A percentile compares a stretch with the other conserved stretches of the same genome.
Evolutionary conservation across 2,888 invertebrate genomes (phyloP).

Genomic region (Meliscaeva auricollis): DNA sequence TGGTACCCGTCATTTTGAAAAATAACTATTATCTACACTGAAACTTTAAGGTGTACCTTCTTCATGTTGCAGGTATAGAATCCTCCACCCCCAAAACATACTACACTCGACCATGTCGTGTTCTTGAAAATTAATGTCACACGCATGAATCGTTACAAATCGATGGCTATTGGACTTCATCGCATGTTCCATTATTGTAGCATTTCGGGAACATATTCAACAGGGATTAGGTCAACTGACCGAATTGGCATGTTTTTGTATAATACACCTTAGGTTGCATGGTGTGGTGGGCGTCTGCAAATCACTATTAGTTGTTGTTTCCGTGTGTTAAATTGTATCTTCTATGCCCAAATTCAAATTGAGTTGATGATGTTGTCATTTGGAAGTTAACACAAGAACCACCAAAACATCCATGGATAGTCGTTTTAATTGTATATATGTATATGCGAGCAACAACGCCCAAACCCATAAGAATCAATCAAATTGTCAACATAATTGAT

Average conservation of each 20-base stretch:
- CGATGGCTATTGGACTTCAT: neutral
- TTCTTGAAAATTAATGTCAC: slow-evolving; percentile 62
- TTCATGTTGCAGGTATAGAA: too few species aligned
- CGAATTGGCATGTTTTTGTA: slow-evolving; percentile 52
- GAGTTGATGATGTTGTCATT: slow-evolving; percentile 32
- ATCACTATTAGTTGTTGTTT: slow-evolving; percentile 30
- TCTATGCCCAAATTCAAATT: neutral
- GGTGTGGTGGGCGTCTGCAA: neutral
- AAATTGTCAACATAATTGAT: slow-evolving; percentile 74
- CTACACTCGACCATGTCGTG: slow-evolving; percentile 3
- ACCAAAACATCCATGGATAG: neutral
- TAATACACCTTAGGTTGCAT: too few species aligned
- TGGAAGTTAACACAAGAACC: slow-evolving; percentile 10
- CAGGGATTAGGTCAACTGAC: slow-evolving; percentile 43
- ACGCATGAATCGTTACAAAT: slow-evolving; percentile 49
- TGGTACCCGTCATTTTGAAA: too few species aligned
- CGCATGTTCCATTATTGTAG: slow-evolving; percentile 6
- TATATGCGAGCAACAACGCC: slow-evolving; percentile 52
- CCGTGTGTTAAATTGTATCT: slow-evolving; percentile 19
- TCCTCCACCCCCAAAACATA: too few species aligned
- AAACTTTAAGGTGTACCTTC: too few species aligned
- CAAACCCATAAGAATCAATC: slow-evolving; percentile 59
- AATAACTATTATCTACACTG: too few species aligned
- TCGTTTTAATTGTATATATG: slow-evolving; percentile 53
- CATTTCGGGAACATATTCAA: slow-evolving; percentile 37